These are phyloP conservation scores for Prorops nasuta DNA, from an alignment of 1,140 invertebrate genomes.

Conservation along the genomic window DNA sequence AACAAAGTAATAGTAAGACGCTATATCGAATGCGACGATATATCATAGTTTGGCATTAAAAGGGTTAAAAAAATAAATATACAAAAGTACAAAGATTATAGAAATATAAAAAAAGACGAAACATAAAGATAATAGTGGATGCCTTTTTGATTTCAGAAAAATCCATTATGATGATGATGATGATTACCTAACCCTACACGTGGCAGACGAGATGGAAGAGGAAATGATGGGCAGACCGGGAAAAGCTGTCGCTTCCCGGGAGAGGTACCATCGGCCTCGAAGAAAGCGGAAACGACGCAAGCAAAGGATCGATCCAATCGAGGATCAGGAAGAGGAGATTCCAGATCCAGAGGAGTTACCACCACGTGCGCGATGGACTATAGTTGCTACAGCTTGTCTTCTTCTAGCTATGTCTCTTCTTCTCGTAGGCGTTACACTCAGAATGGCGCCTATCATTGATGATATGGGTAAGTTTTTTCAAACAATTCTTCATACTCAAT, in stretches of 20 bases:
- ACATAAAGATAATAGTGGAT: no score
- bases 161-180: constrained; percentile 47
- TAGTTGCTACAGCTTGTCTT: constrained; percentile 82
- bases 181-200: constrained; percentile 57
- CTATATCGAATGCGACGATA: no score
- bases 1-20: no score
- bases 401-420: constrained; percentile 82
- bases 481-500: no score
- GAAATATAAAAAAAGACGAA: no score
- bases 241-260: constrained; percentile 33
- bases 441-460: constrained; percentile 89
- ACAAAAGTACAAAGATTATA: no score
- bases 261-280: constrained; percentile 44
- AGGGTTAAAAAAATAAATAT: no score
- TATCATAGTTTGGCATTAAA: no score
- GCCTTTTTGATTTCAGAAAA: constrained; percentile 39
- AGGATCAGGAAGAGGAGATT: constrained; percentile 35
- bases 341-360: constrained; percentile 74
- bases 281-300: constrained; percentile 46
- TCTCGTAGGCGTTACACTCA: constrained; percentile 81
- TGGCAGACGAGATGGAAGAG: constrained; percentile 53
- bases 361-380: constrained; percentile 80
- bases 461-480: constrained; percentile 83
- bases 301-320: constrained; percentile 32
- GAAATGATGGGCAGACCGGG: constrained; percentile 44